These are phyloP conservation scores for Nematopogon swammerdamellus DNA, from an alignment of 2,888 invertebrate genomes.

Conservation along the genomic window DNA sequence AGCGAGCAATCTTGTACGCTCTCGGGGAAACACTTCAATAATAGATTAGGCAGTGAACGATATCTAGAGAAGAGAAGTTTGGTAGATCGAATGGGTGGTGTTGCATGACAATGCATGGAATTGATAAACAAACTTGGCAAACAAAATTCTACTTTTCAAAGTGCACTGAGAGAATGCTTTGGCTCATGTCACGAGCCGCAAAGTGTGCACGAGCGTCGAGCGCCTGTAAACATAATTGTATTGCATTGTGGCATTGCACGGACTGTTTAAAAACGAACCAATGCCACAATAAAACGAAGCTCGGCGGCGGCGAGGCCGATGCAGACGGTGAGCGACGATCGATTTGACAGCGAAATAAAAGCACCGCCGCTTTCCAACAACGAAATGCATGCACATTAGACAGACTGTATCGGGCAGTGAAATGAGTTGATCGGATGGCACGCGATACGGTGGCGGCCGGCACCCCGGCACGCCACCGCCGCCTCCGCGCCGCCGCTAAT, in stretches of 20 bases:
- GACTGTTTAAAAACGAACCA: background rate
- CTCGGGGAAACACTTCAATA: conserved; percentile 32
- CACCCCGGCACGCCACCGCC: background rate
- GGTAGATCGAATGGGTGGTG: too few relatives aligned
- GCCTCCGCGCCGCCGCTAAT: background rate
- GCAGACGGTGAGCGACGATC: too few relatives aligned
- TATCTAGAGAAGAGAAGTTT: too few relatives aligned
- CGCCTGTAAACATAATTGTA: too few relatives aligned
- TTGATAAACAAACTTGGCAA: too few relatives aligned
- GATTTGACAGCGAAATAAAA: background rate
- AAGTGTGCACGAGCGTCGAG: too few relatives aligned
- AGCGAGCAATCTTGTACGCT: conserved; percentile 42
- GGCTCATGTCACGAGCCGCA: too few relatives aligned
- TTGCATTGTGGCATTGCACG: background rate
- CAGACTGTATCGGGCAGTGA: background rate
- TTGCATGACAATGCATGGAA: too few relatives aligned
- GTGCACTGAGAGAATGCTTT: too few relatives aligned
- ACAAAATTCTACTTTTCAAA: too few relatives aligned
- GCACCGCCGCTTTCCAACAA: background rate
- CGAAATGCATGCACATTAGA: background rate
- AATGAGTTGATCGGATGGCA: background rate
- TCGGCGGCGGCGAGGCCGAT: background rate
- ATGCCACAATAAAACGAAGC: background rate
- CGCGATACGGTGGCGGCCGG: background rate
- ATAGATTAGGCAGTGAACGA: too few relatives aligned